Conservation (phyloP, 2,113 vertebrate species). For the Xiphias gladius region DNA sequence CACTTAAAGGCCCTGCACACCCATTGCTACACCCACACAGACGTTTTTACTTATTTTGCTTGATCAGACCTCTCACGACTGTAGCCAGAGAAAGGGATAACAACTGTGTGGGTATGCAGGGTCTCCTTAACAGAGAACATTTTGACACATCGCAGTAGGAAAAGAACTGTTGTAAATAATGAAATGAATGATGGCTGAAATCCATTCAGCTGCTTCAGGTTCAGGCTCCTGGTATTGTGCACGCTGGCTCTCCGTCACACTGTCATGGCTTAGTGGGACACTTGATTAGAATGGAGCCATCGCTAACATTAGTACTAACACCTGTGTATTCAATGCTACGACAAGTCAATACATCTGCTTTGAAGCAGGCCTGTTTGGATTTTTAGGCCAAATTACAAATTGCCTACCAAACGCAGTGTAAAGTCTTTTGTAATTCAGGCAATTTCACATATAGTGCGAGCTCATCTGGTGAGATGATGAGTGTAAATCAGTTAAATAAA, state of each 20-base stretch:
- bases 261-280: too few species aligned
- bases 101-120: background rate
- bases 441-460: background rate
- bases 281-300: too few species aligned
- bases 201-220: background rate
- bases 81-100: too few species aligned
- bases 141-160: background rate
- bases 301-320: background rate
- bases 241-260: background rate
- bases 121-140: too few species aligned
- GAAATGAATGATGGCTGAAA: background rate
- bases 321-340: background rate
- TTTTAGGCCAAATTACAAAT: background rate
- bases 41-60: too few species aligned
- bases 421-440: background rate
- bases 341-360: background rate
- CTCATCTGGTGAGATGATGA: background rate
- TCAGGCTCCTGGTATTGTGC: background rate
- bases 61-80: too few species aligned
- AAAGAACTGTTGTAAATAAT: background rate
- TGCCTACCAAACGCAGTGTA: background rate
- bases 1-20: too few species aligned
- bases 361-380: background rate
- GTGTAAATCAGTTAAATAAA: background rate
- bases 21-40: too few species aligned